Base-by-base conservation (phyloP, 1,140 invertebrate genomes). In the Sycophaga agraensis region DNA sequence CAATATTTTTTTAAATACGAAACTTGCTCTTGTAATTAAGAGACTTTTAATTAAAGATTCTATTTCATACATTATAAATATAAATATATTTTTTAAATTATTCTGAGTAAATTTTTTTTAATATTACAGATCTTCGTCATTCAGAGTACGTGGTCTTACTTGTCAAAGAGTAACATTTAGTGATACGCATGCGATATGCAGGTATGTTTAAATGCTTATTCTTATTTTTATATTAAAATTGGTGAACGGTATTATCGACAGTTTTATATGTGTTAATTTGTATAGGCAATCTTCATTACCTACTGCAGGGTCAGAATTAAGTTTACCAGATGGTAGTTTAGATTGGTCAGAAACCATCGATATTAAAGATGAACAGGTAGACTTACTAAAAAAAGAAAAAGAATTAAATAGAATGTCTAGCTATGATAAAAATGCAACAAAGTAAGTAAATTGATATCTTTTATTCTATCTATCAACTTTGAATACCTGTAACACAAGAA, bases 221-320 rank as follows among this genome's bases (percentile, higher is more conserved):
- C 28, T 31, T 11, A 31, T 11, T 31, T 6, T 31, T 11, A 31
- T 31, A 11, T 31, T 31, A 6, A 31, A 31, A 31, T 31, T 31
- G 4, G 11, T 31, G n/a, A 31, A 31, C 28, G 5, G 28, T 31
- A 31, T 31, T 31, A 31, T 11, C 11, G 28, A n/a, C n/a, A n/a
- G n/a, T n/a, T n/a, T n/a, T n/a, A n/a, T n/a, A n/a, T n/a, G n/a
- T 22, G 35, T 43, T 22, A 21, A 48, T 14, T 35, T 16, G 0
- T 45, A 31, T 49, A 82, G 86, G 63, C 88, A 90, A 81, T 86
- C 86, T 0, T 89, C 88, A 3, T 67, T 90, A 19, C 88, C 88
- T 1, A 89, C 87, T 75, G 87, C 87, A 6, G 85, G 86, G 58
- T 88, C 87, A 0, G 88, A 90, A 53, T 74, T 87, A 12, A 87